phyloP scores from a whole-genome alignment of 2,113 vertebrate species.

The Danionella cerebrum region DNA sequence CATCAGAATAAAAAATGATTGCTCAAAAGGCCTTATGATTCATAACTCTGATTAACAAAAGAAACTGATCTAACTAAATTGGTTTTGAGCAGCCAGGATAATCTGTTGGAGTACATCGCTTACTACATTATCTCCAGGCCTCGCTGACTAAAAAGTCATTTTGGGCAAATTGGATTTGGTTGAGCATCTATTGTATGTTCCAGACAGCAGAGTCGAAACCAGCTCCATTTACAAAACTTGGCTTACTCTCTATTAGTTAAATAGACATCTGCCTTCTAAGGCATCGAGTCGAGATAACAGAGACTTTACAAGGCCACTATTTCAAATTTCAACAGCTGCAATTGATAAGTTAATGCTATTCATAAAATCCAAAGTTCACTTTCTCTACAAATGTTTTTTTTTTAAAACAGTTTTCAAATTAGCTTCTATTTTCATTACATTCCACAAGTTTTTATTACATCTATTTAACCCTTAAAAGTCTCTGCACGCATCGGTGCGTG shows the following conservation, averaged over 20 bases:
- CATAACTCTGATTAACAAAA: conserved; percentile 36
- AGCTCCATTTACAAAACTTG: not conserved
- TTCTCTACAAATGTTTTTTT: too few species aligned
- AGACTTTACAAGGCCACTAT: too few species aligned
- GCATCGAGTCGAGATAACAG: too few species aligned
- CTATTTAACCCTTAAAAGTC: too few species aligned
- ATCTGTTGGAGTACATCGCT: conserved; percentile 28
- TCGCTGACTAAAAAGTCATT: conserved; percentile 27
- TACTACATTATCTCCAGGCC: conserved; percentile 18
- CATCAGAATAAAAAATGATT: conserved; percentile 26
- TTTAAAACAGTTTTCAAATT: too few species aligned
- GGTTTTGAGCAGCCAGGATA: conserved; percentile 29
- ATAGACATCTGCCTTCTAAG: not conserved
- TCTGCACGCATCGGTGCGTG: too few species aligned
- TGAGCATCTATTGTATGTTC: conserved; percentile 6
- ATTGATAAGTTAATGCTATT: too few species aligned
- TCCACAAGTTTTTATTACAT: too few species aligned
- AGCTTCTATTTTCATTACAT: too few species aligned
- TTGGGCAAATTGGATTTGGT: conserved; percentile 24
- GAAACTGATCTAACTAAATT: conserved; percentile 36
- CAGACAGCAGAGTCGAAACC: conserved; percentile 1
- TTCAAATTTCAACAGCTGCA: too few species aligned
- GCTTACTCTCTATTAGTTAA: not conserved
- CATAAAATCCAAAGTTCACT: too few species aligned
- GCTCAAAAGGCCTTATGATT: conserved; percentile 24